phyloP scores from a whole-genome alignment of 2,888 invertebrate genomes.

The Drosophila helvetica region DNA sequence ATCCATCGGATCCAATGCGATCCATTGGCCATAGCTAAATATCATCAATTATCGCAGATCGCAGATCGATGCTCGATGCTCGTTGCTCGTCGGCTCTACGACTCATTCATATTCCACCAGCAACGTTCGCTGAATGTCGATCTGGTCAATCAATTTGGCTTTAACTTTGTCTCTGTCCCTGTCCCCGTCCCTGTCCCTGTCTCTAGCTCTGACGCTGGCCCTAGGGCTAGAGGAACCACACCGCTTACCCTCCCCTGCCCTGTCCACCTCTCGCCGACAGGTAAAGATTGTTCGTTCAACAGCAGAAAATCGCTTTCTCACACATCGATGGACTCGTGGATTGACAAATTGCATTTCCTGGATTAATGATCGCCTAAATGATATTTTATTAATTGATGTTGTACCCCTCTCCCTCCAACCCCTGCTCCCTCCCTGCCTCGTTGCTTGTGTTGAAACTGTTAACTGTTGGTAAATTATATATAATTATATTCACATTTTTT shows the following conservation, averaged over 20 bases:
- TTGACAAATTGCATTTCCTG: conserved; percentile 74
- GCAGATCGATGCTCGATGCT: conserved; percentile 10
- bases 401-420: conserved; percentile 6
- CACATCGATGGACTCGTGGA: conserved; percentile 52
- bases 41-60: conserved; percentile 72
- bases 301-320: conserved; percentile 68
- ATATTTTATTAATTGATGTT: conserved; percentile 73
- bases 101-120: conserved; percentile 63
- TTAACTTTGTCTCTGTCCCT: conserved; percentile 36
- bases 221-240: conserved; percentile 7
- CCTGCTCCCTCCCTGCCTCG: conserved; percentile 8
- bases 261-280: conserved; percentile 37
- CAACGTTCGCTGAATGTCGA: conserved; percentile 56
- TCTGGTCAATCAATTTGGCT: conserved; percentile 76
- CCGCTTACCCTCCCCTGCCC: conserved; percentile 19
- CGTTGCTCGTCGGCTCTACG: conserved; percentile 49
- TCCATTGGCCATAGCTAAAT: conserved; percentile 44
- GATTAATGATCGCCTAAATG: conserved; percentile 77
- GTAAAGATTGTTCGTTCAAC: conserved; percentile 55
- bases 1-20: conserved; percentile 21
- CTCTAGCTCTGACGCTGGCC: conserved; percentile 40
- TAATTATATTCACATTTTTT: conserved; percentile 72
- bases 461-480: conserved; percentile 57
- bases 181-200: conserved; percentile 11
- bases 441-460: conserved; percentile 57